Base-by-base conservation (phyloP, 1,140 invertebrate species). In the Nasonia giraulti region DNA sequence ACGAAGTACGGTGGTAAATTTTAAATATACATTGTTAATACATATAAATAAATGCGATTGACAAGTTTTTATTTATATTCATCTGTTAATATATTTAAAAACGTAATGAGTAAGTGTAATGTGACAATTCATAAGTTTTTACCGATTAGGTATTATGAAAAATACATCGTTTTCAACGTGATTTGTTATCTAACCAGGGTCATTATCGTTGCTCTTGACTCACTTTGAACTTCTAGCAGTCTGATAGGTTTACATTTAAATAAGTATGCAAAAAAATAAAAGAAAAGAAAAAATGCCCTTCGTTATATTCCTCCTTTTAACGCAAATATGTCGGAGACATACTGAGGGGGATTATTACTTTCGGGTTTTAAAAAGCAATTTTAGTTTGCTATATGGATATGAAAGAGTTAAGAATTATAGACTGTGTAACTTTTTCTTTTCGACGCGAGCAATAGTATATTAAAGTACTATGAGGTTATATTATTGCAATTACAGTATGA, bases 191-290 rank as follows among this genome's bases (percentile, higher is more conserved):
- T 84, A 76, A 33, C 20, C 71, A 81, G 68, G 73, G 55, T 81
- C 27, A 76, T 75, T 81, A 62, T 62, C 79, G 12, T 76, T 31
- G 73, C 44, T 69, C 62, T 81, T 69, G 62, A 40, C 5, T 50
- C 27, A 66, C n/a, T 31, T 27, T 14, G 23, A 76, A 69, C 50
- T 81, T 76, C 78, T 85, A 74, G 69, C 78, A 80, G 79, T 85
- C 83, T 80, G 73, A 85, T 76, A 85, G 79, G 76, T 85, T 80
- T 85, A 68, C 33, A 50, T 40, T 76, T 84, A 80, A 84, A 66
- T 73, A 66, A n/a, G 74, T 73, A 66, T 17, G 10, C 40, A 27
- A 62, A 85, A 80, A 81, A 66, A 68, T 27, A 2, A n/a, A n/a
- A n/a, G n/a, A n/a, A n/a, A n/a, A n/a, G 1, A 80, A 85, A 80